Evolutionary conservation across 2,113 vertebrate genomes (phyloP).

Genomic region (Ranitomeya variabilis): DNA sequence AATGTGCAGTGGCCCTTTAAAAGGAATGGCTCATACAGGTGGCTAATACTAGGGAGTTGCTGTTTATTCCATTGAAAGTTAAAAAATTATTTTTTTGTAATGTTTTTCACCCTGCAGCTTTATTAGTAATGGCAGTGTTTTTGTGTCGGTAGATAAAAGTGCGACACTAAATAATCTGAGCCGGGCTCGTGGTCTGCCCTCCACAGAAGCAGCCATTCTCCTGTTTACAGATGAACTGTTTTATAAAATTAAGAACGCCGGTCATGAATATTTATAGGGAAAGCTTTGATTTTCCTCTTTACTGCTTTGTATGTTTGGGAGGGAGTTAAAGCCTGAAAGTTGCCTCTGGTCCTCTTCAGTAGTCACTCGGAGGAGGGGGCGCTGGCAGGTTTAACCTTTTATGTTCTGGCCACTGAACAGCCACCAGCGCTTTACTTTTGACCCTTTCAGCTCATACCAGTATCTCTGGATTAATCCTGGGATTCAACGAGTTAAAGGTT

Average conservation of each 20-base stretch:
- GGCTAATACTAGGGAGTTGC: not conserved
- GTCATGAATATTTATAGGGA: slow-evolving; percentile 42
- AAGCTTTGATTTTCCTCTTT: slow-evolving; percentile 31
- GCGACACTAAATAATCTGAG: not conserved
- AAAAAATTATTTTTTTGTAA: not conserved
- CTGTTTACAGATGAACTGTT: slow-evolving; percentile 50
- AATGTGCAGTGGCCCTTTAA: not conserved
- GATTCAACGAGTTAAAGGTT: not conserved
- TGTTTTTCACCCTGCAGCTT: too few species aligned
- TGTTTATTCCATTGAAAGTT: not conserved
- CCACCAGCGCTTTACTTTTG: not conserved
- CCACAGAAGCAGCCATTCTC: not conserved
- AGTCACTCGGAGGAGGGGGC: slow-evolving; percentile 6
- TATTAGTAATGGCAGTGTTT: too few species aligned
- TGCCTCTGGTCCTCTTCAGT: slow-evolving; percentile 28
- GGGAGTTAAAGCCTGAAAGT: slow-evolving; percentile 7
- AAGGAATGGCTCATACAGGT: not conserved
- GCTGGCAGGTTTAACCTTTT: slow-evolving; percentile 7
- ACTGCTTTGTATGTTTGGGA: slow-evolving; percentile 30
- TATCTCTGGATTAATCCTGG: not conserved
- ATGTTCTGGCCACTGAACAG: not conserved
- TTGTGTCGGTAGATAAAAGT: too few species aligned
- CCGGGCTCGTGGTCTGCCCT: not conserved
- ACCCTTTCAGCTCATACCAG: not conserved
- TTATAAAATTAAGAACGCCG: slow-evolving; percentile 49